A percentile compares a stretch with the other conserved stretches of the same genome.
Conservation (phyloP, 1,140 invertebrate species). For the Microplitis mediator region DNA sequence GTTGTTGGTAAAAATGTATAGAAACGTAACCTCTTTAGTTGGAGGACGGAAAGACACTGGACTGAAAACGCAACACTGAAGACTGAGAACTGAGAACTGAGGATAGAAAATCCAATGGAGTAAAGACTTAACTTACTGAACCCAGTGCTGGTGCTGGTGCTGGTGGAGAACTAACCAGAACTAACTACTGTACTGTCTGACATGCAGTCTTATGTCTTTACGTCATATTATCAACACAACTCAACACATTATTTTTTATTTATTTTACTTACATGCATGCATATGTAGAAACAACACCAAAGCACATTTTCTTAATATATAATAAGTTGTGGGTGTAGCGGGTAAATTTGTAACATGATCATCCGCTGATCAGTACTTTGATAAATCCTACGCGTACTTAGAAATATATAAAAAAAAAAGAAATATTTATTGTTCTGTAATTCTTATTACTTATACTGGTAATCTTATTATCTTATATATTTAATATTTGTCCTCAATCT, state of each 20-base stretch:
- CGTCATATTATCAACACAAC: background rate
- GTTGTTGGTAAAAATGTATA: background rate
- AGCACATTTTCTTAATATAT: background rate
- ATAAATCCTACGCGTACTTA: background rate
- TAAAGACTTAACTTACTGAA: background rate
- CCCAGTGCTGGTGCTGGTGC: background rate
- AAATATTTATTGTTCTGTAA: background rate
- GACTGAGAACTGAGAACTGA: background rate
- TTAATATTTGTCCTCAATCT: too few relatives aligned
- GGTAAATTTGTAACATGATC: conserved; percentile 12
- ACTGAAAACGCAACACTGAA: background rate
- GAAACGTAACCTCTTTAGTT: conserved; percentile 7
- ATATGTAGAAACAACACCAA: background rate
- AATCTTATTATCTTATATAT: too few relatives aligned
- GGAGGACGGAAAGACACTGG: conserved; percentile 8
- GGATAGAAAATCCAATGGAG: too few relatives aligned
- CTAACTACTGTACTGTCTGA: background rate
- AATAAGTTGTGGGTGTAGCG: background rate
- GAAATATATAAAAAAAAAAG: background rate
- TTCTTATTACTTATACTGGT: too few relatives aligned
- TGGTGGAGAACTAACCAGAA: too few relatives aligned
- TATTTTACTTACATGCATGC: background rate
- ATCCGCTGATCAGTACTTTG: background rate
- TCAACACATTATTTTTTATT: background rate
- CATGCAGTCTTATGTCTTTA: background rate